phyloP scores from a whole-genome alignment of 1,140 invertebrate species.

The Dreissena rostriformis region DNA sequence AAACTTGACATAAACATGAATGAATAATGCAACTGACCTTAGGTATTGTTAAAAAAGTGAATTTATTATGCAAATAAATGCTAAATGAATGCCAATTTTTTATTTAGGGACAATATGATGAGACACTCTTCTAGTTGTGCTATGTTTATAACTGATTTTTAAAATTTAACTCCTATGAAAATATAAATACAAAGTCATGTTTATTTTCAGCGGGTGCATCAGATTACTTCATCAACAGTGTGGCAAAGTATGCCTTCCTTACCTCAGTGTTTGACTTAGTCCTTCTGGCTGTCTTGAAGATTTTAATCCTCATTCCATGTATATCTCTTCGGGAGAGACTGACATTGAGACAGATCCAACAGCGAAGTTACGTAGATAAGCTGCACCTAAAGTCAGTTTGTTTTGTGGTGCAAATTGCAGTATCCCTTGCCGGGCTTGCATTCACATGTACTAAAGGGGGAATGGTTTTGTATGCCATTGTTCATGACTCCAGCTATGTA shows the following conservation, averaged over 20 bases:
- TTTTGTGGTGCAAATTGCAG: slow-evolving; percentile 55
- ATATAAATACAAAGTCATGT: no score
- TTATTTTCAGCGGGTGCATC: slow-evolving; percentile 73
- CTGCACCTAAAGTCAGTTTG: slow-evolving; percentile 41
- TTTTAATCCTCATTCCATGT: slow-evolving; percentile 59
- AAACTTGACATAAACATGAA: no score
- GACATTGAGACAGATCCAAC: slow-evolving; percentile 63
- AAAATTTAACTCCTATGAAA: no score
- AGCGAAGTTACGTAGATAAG: slow-evolving; percentile 56
- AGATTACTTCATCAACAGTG: slow-evolving; percentile 76
- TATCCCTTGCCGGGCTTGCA: slow-evolving; percentile 60
- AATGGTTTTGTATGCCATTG: slow-evolving; percentile 67
- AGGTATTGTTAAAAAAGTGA: no score
- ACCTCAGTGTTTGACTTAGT: slow-evolving; percentile 78
- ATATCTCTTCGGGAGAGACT: slow-evolving; percentile 65
- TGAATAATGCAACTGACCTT: slow-evolving; percentile 1
- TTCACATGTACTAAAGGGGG: slow-evolving; percentile 70
- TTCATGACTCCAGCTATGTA: slow-evolving; percentile 65
- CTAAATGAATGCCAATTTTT: no score
- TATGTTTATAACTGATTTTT: no score
- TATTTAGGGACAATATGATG: no score
- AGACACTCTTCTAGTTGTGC: no score
- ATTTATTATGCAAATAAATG: no score
- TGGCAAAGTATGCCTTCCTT: slow-evolving; percentile 69
- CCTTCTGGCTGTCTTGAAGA: slow-evolving; percentile 67